phyloP scores from a whole-genome alignment of 2,888 invertebrate species.

The Ecliptopera silaceata region DNA sequence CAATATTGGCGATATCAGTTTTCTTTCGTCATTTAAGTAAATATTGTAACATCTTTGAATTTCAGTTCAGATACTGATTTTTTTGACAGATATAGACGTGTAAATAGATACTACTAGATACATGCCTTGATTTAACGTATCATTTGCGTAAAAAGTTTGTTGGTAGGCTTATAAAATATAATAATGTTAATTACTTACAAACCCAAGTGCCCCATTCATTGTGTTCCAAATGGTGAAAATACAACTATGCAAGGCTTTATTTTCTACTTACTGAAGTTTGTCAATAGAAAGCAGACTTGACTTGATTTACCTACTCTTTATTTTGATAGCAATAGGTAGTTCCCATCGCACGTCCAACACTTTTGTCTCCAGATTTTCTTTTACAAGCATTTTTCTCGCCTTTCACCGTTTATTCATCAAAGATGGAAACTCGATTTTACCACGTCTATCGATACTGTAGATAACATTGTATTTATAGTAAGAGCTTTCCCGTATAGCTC shows the following conservation, averaged over 20 bases:
- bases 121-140: too few relatives aligned
- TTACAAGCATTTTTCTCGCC: conserved; percentile 22
- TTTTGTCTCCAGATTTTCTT: conserved; percentile 1
- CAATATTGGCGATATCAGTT: conserved; percentile 18
- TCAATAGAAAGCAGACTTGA: neutral
- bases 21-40: conserved; percentile 16
- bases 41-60: neutral
- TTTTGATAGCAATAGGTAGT: neutral
- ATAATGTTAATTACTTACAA: too few relatives aligned
- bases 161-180: too few relatives aligned
- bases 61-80: neutral
- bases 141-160: too few relatives aligned
- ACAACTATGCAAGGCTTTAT: too few relatives aligned
- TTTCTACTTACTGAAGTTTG: neutral
- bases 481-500: conserved; percentile 16
- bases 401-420: conserved; percentile 26
- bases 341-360: neutral
- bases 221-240: too few relatives aligned
- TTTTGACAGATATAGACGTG: too few relatives aligned
- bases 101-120: too few relatives aligned
- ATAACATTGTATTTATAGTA: conserved; percentile 16
- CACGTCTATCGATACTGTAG: conserved; percentile 18
- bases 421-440: conserved; percentile 12
- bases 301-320: neutral
- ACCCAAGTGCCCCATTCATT: too few relatives aligned